These are phyloP conservation scores for Drosophila suboccidentalis DNA, from an alignment of 2,888 invertebrate species.

Conservation along the genomic window DNA sequence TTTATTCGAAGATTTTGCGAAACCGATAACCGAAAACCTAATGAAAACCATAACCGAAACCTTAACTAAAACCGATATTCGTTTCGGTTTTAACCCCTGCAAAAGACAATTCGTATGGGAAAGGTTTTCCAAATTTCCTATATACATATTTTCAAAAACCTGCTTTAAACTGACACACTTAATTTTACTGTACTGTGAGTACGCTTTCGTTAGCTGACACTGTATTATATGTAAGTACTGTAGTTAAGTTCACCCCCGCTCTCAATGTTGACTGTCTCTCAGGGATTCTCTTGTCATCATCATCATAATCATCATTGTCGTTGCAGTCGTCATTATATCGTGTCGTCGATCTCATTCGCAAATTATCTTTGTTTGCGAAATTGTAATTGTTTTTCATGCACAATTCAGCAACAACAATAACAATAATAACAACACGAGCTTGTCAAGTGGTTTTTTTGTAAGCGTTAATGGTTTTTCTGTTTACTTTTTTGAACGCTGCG, in stretches of 20 bases:
- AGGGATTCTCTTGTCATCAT: slow-evolving; percentile 9
- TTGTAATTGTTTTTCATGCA: slow-evolving; percentile 71
- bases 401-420: slow-evolving; percentile 45
- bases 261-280: not conserved
- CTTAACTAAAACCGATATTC: too few species aligned
- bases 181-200: not conserved
- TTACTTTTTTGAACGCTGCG: slow-evolving; percentile 55
- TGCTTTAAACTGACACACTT: not conserved
- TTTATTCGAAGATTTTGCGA: too few species aligned
- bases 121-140: too few species aligned
- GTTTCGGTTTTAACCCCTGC: too few species aligned
- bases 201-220: not conserved
- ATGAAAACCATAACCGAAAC: too few species aligned
- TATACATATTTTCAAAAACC: not conserved
- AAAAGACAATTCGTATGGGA: too few species aligned
- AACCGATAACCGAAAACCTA: too few species aligned
- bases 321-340: slow-evolving; percentile 59
- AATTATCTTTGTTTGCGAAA: slow-evolving; percentile 80
- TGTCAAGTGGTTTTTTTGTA: slow-evolving; percentile 61
- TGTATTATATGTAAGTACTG: not conserved
- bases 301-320: slow-evolving; percentile 20
- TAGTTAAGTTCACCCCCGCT: slow-evolving; percentile 3
- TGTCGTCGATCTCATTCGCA: slow-evolving; percentile 73
- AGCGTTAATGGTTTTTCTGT: slow-evolving; percentile 72
- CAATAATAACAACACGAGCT: slow-evolving; percentile 35